phyloP scores from a whole-genome alignment of 2,113 vertebrate genomes.

The Eira barbara region DNA sequence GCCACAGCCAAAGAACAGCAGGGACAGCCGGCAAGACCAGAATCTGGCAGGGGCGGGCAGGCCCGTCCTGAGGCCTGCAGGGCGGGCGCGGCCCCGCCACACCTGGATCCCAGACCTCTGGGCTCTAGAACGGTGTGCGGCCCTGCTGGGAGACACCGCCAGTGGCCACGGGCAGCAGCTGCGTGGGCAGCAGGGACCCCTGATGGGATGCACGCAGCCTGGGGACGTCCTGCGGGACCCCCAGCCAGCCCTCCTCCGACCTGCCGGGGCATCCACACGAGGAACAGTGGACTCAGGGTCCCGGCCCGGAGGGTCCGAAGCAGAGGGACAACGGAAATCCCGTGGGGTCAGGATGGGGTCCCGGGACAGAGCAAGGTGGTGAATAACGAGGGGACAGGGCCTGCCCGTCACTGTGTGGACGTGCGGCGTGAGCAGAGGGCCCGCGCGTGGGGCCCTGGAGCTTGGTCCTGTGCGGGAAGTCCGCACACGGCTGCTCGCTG shows the following conservation, averaged over 20 bases:
- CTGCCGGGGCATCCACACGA: fast-evolving
- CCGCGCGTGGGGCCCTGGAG: background rate
- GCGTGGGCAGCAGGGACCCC: background rate
- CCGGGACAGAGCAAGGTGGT: background rate
- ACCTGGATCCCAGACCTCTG: background rate
- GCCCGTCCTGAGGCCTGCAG: background rate
- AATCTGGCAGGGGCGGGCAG: background rate
- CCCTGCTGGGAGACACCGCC: background rate
- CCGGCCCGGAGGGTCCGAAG: too few relatives aligned
- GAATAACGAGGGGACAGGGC: background rate
- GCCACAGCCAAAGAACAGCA: background rate
- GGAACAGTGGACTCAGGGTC: background rate
- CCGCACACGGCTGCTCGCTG: background rate
- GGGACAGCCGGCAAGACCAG: background rate
- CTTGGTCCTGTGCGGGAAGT: too few relatives aligned
- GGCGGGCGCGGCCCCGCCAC: background rate
- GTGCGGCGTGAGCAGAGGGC: background rate
- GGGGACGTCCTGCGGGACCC: background rate
- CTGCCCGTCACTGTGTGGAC: fast-evolving
- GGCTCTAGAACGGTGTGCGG: background rate
- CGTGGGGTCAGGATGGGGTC: background rate
- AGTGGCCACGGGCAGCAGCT: background rate
- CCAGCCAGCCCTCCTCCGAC: background rate
- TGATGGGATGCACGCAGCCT: background rate
- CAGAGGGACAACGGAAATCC: background rate